Conservation (phyloP, 92 coral and sea anemone species). For the Porites lobata region DNA sequence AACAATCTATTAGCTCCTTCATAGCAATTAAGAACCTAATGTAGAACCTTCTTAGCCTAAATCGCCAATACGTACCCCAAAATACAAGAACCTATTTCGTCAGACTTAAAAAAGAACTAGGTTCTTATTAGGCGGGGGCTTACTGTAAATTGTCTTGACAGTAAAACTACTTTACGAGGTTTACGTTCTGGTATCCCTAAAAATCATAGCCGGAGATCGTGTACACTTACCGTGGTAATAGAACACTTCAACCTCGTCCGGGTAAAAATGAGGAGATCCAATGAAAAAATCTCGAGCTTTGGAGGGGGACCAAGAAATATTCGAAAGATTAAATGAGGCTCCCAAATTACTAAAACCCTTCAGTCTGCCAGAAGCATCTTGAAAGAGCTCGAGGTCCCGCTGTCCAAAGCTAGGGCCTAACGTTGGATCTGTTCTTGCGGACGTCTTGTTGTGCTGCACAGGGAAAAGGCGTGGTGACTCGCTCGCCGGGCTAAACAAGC, state of each 20-base stretch:
- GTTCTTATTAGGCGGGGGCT: no score
- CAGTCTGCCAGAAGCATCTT: conserved; percentile 45
- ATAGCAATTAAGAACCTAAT: no score
- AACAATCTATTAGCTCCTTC: no score
- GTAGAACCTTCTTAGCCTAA: no score
- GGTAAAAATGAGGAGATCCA: conserved; percentile 61
- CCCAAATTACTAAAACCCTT: conserved; percentile 59
- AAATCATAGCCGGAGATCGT: not conserved
- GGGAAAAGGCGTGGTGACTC: conserved; percentile 34
- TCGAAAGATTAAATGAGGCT: conserved; percentile 19
- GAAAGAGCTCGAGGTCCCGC: conserved; percentile 58
- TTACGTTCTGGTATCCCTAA: no score
- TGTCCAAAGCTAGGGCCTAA: conserved; percentile 73
- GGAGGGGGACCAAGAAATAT: not conserved
- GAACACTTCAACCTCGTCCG: conserved; percentile 71
- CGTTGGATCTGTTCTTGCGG: conserved; percentile 48
- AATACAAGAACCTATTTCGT: no score
- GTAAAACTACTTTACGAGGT: no score
- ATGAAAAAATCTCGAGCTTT: conserved; percentile 39
- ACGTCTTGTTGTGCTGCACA: conserved; percentile 17
- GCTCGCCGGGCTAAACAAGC: conserved; percentile 55
- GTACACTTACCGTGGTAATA: conserved; percentile 54
- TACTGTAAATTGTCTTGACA: no score
- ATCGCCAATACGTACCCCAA: no score
- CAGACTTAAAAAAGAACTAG: no score